Evolutionary conservation across 2,797 vertebrate species (phyloP).

Genomic region (Spondyliosoma cantharus): DNA sequence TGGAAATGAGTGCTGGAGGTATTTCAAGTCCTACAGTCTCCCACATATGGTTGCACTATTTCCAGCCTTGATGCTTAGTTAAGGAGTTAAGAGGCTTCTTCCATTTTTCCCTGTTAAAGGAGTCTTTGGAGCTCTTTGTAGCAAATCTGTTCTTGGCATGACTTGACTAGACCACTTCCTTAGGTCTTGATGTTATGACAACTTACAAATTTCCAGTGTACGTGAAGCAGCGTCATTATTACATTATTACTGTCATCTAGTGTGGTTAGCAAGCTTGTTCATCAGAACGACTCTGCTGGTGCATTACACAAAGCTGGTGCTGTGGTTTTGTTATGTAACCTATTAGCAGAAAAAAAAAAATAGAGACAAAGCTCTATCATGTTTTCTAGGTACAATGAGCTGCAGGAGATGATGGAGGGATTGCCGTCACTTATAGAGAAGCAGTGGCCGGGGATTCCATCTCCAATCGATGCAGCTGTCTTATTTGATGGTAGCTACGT

Average conservation of each 20-base stretch:
- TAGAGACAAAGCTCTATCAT: not conserved
- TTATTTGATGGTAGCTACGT: slow-evolving; percentile 59
- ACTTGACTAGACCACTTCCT: not conserved
- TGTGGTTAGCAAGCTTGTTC: not conserved
- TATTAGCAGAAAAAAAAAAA: not conserved
- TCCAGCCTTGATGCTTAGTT: not conserved
- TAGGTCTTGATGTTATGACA: not conserved
- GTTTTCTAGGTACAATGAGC: slow-evolving; percentile 72
- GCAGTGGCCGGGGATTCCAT: slow-evolving; percentile 67
- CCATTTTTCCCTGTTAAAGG: not conserved
- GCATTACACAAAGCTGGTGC: not conserved
- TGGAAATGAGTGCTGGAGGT: slow-evolving; percentile 77
- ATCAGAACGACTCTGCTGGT: not conserved
- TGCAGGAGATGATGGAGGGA: slow-evolving; percentile 56
- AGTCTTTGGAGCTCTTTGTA: not conserved
- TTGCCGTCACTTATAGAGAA: slow-evolving; percentile 49
- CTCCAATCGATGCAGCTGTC: slow-evolving; percentile 71
- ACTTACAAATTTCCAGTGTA: slow-evolving; percentile 4
- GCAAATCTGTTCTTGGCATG: not conserved
- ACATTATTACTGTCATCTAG: too few relatives aligned
- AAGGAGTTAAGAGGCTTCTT: not conserved
- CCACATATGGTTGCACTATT: too few relatives aligned
- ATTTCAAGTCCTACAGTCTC: not conserved
- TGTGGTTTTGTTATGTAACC: not conserved
- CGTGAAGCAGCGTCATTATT: not conserved